These are phyloP conservation scores for Caenorhabditis remanei DNA, from an alignment of 1,140 invertebrate genomes.

Conservation along the genomic window DNA sequence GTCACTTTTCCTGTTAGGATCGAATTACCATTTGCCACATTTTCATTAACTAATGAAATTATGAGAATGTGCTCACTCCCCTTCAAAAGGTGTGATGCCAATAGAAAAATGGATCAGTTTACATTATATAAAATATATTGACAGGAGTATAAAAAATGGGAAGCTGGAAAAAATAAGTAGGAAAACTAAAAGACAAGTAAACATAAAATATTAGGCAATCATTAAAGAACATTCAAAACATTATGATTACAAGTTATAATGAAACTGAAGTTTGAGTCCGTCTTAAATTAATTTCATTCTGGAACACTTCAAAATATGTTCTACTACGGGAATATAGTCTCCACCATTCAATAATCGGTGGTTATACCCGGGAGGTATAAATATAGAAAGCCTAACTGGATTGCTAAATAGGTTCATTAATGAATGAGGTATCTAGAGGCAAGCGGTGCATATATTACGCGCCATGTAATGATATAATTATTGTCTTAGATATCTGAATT, in stretches of 20 bases:
- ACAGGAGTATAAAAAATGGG: not conserved
- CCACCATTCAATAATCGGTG: no score
- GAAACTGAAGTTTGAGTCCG: no score
- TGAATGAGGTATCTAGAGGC: constrained; percentile 26
- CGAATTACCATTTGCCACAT: constrained; percentile 54
- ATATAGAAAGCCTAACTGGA: not conserved
- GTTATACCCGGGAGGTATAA: no score
- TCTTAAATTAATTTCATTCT: no score
- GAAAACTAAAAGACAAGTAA: not conserved
- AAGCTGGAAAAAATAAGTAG: not conserved
- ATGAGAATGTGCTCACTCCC: constrained; percentile 25
- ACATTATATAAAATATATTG: not conserved
- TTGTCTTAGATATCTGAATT: constrained; percentile 36
- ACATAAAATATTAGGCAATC: not conserved
- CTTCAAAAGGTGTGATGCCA: constrained; percentile 27
- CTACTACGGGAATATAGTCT: no score
- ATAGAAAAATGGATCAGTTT: not conserved
- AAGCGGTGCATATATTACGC: constrained; percentile 29
- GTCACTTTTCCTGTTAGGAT: constrained; percentile 50
- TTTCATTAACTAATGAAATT: constrained; percentile 57
- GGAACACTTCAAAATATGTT: no score
- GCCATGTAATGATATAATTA: constrained; percentile 48
- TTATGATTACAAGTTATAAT: no score
- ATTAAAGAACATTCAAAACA: no score
- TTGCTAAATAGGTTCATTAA: constrained; percentile 54